Percentiles rank a stretch among this genome's conserved stretches.
These are phyloP conservation scores for Dryadula phaetusa DNA, from an alignment of 2,888 invertebrate species.

Conservation along the genomic window DNA sequence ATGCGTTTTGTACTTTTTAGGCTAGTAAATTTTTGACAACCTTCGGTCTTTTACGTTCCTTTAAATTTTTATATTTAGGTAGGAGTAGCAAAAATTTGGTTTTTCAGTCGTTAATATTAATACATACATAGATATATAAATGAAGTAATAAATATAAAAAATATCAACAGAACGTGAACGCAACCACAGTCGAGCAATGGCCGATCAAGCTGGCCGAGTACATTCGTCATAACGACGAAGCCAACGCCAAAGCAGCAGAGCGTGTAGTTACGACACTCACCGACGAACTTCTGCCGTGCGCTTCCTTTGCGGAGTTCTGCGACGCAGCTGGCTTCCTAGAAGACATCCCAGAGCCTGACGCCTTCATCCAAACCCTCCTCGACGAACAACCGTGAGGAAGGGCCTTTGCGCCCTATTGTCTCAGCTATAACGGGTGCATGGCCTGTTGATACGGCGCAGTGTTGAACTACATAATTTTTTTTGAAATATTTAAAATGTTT, in stretches of 20 bases:
- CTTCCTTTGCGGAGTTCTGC: slow-evolving; percentile 95
- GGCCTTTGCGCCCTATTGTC: slow-evolving; percentile 62
- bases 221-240: slow-evolving; percentile 96
- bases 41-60: no score
- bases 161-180: slow-evolving; percentile 86
- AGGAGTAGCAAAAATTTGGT: no score
- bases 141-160: neutral
- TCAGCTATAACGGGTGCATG: slow-evolving; percentile 64
- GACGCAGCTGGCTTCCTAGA: slow-evolving; percentile 94
- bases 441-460: slow-evolving; percentile 52
- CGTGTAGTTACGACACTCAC: slow-evolving; percentile 91
- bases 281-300: slow-evolving; percentile 95
- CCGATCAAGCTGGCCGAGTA: slow-evolving; percentile 95
- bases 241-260: slow-evolving; percentile 94
- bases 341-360: slow-evolving; percentile 87
- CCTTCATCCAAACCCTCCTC: slow-evolving; percentile 64
- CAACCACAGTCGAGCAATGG: slow-evolving; percentile 93
- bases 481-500: neutral
- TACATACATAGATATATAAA: no score
- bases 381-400: slow-evolving; percentile 68
- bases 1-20: no score
- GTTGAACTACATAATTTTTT: slow-evolving; percentile 45
- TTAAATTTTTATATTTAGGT: no score
- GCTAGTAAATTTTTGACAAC: no score
- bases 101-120: no score